Percentiles rank a stretch among this genome's conserved stretches.
phyloP scores from a whole-genome alignment of 2,888 invertebrate species.

The Aricia artaxerxes region DNA sequence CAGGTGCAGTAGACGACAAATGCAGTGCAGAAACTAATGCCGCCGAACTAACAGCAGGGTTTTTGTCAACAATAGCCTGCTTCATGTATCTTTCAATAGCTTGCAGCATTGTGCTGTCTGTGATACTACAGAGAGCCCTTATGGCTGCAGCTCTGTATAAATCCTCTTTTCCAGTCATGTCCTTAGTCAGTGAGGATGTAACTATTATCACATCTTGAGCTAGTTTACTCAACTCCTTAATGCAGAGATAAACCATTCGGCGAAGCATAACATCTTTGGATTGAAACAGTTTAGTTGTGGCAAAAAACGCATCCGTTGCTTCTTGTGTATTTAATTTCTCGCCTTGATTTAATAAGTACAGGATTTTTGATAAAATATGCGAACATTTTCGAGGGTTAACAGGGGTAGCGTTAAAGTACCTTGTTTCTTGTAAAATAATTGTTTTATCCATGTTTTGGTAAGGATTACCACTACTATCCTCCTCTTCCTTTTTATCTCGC shows the following conservation, averaged over 20 bases:
- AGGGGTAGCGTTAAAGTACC: slow-evolving; percentile 98
- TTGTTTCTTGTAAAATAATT: slow-evolving; percentile 96
- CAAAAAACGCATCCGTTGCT: slow-evolving; percentile 99
- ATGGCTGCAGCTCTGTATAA: slow-evolving; percentile 96
- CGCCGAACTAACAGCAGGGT: slow-evolving; percentile 96
- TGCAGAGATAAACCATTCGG: slow-evolving; percentile 97
- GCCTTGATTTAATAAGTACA: slow-evolving; percentile 97
- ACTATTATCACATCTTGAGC: slow-evolving; percentile 99
- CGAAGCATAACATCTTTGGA: slow-evolving; percentile 96
- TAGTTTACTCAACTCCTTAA: slow-evolving; percentile 95
- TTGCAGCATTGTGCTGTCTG: slow-evolving; percentile 96
- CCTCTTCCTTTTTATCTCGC: slow-evolving; percentile 97
- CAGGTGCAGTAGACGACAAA: slow-evolving; percentile 88
- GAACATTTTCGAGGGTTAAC: slow-evolving; percentile 98
- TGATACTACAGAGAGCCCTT: slow-evolving; percentile 97
- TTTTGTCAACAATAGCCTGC: slow-evolving; percentile 99
- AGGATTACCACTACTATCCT: slow-evolving; percentile 94
- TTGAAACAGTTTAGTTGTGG: slow-evolving; percentile 99
- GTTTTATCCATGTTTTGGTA: slow-evolving; percentile 97
- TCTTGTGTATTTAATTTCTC: slow-evolving; percentile 95
- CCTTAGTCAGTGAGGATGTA: slow-evolving; percentile 97
- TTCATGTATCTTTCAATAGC: slow-evolving; percentile 99
- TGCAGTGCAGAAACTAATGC: slow-evolving; percentile 96
- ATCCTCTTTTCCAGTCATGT: slow-evolving; percentile 98
- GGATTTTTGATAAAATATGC: slow-evolving; percentile 96